Evolutionary conservation across 1,140 invertebrate genomes (phyloP).

Genomic region (Atta colombica): DNA sequence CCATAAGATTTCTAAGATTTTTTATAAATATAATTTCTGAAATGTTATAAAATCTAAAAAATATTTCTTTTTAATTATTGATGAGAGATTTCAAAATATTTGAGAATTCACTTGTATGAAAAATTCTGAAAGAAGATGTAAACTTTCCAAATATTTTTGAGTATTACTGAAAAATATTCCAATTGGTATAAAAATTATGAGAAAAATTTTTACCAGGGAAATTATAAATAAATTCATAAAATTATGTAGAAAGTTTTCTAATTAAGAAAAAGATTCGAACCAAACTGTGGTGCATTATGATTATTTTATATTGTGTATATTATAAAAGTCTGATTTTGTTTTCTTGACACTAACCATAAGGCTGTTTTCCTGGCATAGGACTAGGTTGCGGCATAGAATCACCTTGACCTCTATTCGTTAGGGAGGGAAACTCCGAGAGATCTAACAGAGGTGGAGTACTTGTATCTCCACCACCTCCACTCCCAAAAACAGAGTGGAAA

Average conservation of each 20-base stretch:
- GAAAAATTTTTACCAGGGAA: background rate
- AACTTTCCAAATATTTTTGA: too few species aligned
- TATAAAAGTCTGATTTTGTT: constrained; percentile 4
- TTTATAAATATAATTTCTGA: too few species aligned
- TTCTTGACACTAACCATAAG: constrained; percentile 89
- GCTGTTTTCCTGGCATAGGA: constrained; percentile 94
- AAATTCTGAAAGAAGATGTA: too few species aligned
- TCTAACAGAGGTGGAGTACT: constrained; percentile 94
- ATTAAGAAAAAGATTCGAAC: background rate
- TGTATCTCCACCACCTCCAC: constrained; percentile 89
- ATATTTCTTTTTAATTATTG: too few species aligned
- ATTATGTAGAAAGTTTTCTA: background rate
- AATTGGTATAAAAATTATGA: too few species aligned
- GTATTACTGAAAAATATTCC: too few species aligned
- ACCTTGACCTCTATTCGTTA: constrained; percentile 93
- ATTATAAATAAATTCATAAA: background rate
- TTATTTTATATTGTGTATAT: background rate
- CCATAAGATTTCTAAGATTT: too few species aligned
- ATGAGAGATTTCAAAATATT: too few species aligned
- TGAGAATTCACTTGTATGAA: too few species aligned
- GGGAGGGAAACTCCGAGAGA: constrained; percentile 95
- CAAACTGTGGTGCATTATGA: background rate
- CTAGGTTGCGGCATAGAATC: constrained; percentile 92
- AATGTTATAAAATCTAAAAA: too few species aligned
- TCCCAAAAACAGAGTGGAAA: constrained; percentile 93